Base-by-base conservation (phyloP, 2,888 invertebrate genomes). In the Ceraclea dissimilis region DNA sequence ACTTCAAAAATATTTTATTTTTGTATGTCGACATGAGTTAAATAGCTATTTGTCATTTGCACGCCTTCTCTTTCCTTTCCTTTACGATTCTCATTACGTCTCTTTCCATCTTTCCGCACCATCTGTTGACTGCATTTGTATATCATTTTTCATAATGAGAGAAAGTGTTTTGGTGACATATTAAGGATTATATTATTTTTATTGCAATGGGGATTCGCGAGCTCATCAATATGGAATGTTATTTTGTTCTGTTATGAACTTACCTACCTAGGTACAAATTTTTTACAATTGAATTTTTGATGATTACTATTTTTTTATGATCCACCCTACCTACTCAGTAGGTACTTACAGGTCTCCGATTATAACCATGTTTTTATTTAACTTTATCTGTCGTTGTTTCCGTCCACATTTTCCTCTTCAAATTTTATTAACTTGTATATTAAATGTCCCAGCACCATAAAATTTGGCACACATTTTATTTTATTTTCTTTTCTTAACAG, bases 21-120 rank as follows among this genome's bases (percentile, higher is more conserved):
- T 39, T 39, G 13, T 16, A 59, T 57, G 62, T 60, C 62, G 59
- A 50, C 57, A 49, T 55, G 59, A 62, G 62, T 62, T 62, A 62
- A 62, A 62, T 60, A 62, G 60, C 60, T 59, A 62, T 62, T 62
- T 62, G 62, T 62, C 62, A 62, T 62, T 55, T 56, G 59, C 58
- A 54, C 54, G 47, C 56, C 43, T 4, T 60, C 44, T 53, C 47
- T 51, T 49, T 34, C 17, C 31, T 19, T 22, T 51, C 49, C 46
- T 43, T 56, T 22, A 39, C 51, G 39, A 26, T 26, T 20, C 54
- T 19, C 18, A 20, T 39, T 43, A 33, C 31, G 34, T 44, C 26
- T 22, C 57, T 56, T 62, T 62, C 60, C 58, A 60, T 60, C 60
- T 60, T 58, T 58, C 55, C 58, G 60, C 58, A 60, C 62, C 62